Base-by-base conservation (phyloP, 2,888 invertebrate species). In the Drosophila peninsularis region DNA sequence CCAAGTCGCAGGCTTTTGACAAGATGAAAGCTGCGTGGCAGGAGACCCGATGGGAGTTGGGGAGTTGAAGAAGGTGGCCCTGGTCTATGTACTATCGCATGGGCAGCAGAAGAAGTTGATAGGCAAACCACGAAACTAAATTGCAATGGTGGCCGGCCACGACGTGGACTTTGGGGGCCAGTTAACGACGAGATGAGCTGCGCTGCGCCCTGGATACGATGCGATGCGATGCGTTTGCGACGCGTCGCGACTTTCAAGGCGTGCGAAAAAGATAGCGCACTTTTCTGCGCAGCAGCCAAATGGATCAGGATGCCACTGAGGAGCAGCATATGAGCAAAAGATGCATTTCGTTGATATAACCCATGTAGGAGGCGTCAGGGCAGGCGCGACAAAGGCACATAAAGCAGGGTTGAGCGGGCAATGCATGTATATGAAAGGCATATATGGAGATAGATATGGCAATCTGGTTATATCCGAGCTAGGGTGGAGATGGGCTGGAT, bases 211-310 rank as follows among this genome's bases (percentile, higher is more conserved):
- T 5, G 60, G 21, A 24, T 13, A 42, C 13, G 34, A 9, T 24
- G 45, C 10, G 21, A 6, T 24, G 21, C 13, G 24, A 27, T 24
- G 27, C 45, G 27, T n/a, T 24, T 5, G n/a, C 24, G n/a, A 10
- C 45, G 45, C 27, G 27, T 3, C 27, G 45, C 45, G 45, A 57
- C 62, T 53, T 21, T 30, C 53, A 70, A 78, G 73, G 68, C 69
- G 85, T 79, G 89, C 77, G 80, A 86, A 86, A 86, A 88, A 88
- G 88, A 85, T 83, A 77, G 87, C 87, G 79, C 67, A 58, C 81
- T 88, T 83, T 76, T 86, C 77, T 80, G 83, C 77, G 83, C 77
- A 84, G 55, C 66, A 45, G 32, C 64, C 39, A 30, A 50, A 62
- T 21, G 34, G 47, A 49, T 39, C 47, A 34, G 34, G 67, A 47